A percentile compares a stretch with the other conserved stretches of the same genome.
Evolutionary conservation across 2,888 invertebrate genomes (phyloP).

Genomic region (Archips xylosteana): DNA sequence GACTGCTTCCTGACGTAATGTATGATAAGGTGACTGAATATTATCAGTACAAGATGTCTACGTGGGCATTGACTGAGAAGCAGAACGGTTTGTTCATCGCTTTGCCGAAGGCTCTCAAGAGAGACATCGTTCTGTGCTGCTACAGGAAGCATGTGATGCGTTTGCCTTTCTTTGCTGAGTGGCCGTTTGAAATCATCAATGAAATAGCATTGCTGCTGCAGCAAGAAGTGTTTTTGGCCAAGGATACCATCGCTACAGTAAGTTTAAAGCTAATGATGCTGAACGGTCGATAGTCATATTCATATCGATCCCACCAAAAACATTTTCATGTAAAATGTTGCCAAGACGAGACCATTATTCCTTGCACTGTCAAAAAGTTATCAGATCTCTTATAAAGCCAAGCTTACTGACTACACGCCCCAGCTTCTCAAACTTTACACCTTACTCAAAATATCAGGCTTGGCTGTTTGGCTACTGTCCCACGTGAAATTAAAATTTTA

Average conservation of each 20-base stretch:
- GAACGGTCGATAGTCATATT: no score
- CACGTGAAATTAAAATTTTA: no score
- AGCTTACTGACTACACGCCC: no score
- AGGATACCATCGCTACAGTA: constrained; percentile 52
- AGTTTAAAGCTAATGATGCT: constrained; percentile 40
- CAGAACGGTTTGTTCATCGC: constrained; percentile 47
- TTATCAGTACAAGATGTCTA: constrained; percentile 47
- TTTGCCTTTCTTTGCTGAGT: constrained; percentile 53
- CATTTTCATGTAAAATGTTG: no score
- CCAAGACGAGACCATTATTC: no score
- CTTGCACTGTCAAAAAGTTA: no score
- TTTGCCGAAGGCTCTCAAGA: constrained; percentile 49
- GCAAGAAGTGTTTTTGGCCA: constrained; percentile 49
- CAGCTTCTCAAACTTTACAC: no score
- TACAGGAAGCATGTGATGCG: constrained; percentile 46
- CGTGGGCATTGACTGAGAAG: constrained; percentile 44
- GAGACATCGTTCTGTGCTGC: constrained; percentile 47
- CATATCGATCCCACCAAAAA: no score
- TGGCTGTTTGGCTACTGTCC: no score
- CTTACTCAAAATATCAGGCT: no score
- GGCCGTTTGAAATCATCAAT: constrained; percentile 51
- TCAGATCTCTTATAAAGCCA: no score
- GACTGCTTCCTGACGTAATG: constrained; percentile 51
- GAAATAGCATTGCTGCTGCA: constrained; percentile 47
- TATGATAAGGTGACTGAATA: constrained; percentile 47